These are phyloP conservation scores for Ceramica pisi DNA, from an alignment of 2,888 invertebrate genomes.

Conservation along the genomic window DNA sequence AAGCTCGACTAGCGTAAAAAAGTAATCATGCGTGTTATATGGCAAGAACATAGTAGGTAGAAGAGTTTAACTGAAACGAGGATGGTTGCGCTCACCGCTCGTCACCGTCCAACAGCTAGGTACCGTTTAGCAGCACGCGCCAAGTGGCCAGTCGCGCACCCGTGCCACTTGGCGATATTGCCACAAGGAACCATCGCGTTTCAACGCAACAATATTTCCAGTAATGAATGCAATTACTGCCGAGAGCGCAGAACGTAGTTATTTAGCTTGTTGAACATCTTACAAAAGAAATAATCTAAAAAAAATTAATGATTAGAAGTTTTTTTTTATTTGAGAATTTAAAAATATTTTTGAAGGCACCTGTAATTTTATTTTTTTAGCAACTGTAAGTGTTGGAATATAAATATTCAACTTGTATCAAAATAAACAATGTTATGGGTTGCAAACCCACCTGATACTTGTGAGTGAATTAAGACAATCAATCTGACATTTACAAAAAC, in stretches of 20 bases:
- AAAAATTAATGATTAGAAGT: not conserved
- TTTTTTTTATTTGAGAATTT: not conserved
- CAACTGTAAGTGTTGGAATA: not conserved
- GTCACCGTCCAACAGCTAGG: constrained; percentile 84
- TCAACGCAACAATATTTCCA: constrained; percentile 35
- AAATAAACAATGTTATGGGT: not conserved
- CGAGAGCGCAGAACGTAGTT: constrained; percentile 1
- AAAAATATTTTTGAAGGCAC: not conserved
- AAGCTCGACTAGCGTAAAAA: not conserved
- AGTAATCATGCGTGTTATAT: constrained; percentile 48
- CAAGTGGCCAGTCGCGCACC: constrained; percentile 72
- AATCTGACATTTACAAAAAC: constrained; percentile 1
- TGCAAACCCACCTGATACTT: not conserved
- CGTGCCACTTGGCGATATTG: constrained; percentile 68
- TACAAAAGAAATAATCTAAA: constrained; percentile 4
- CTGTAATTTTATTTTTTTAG: not conserved
- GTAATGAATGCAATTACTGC: constrained; percentile 38
- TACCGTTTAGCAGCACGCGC: constrained; percentile 78
- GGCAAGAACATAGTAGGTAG: constrained; percentile 70
- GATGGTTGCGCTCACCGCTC: constrained; percentile 80
- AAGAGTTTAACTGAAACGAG: constrained; percentile 79
- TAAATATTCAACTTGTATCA: not conserved
- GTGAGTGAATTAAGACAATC: not conserved
- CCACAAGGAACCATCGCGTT: constrained; percentile 65
- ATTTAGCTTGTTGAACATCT: constrained; percentile 21